A percentile compares a stretch with the other conserved stretches of the same genome.
phyloP scores from a whole-genome alignment of 1,140 invertebrate genomes.

The Ips typographus region DNA sequence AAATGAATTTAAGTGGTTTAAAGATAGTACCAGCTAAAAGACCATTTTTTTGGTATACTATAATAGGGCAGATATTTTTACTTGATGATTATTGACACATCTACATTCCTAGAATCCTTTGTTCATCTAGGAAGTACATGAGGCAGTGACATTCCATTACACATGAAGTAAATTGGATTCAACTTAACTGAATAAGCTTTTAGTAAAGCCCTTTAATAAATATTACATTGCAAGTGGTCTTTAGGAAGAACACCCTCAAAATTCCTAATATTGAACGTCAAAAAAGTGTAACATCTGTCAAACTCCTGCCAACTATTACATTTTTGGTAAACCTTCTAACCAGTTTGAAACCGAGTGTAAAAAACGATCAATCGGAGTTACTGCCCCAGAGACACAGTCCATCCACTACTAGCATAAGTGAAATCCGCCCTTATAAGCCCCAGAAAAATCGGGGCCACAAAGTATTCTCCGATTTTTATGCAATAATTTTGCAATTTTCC shows the following conservation, averaged over 20 bases:
- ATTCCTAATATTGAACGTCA: conserved; percentile 34
- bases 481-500: conserved; percentile 34
- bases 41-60: too few species aligned
- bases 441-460: conserved; percentile 28
- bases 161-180: too few species aligned
- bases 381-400: too few species aligned
- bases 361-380: too few species aligned
- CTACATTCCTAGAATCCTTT: conserved; percentile 9
- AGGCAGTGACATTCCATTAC: neutral
- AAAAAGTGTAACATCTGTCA: conserved; percentile 49
- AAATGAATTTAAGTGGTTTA: too few species aligned
- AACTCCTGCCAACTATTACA: conserved; percentile 36
- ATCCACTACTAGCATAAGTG: neutral
- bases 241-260: conserved; percentile 24
- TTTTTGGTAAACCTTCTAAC: neutral
- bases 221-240: neutral
- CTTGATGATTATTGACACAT: neutral
- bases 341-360: too few species aligned
- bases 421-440: conserved; percentile 25
- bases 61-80: too few species aligned
- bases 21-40: too few species aligned
- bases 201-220: too few species aligned
- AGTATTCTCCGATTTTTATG: conserved; percentile 42
- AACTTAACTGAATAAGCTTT: too few species aligned
- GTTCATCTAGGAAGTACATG: conserved; percentile 3